Base-by-base conservation (phyloP, 1,140 invertebrate species). In the Philotrypesis tridentata region DNA sequence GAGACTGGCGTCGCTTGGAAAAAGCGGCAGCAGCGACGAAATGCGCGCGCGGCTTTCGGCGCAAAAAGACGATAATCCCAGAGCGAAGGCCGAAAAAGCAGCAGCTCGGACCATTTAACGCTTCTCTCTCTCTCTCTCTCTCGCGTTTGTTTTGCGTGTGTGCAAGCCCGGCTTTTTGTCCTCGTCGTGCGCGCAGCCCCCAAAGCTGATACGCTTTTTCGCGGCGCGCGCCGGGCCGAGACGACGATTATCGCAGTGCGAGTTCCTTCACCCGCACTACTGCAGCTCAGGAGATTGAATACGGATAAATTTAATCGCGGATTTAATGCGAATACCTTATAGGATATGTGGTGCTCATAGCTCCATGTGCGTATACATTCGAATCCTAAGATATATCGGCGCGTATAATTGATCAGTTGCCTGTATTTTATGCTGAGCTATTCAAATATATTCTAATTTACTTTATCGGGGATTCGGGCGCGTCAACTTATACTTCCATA, bases 11-110 rank as follows among this genome's bases (percentile, higher is more conserved):
- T 29, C 63, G 48, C 14, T 23, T 21, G 27, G 43, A 74, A 74
- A 74, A 74, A 74, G 72, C 43, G 21, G 71, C 40, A 74, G 72
- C 43, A 29, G 71, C 40, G 27, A 29, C 60, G 71, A 73, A 73
- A 60, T 17, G 48, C 23, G 8, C 33, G 33, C 33, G 33, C 33
- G 23, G 12, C 37, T n/a, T n/a, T n/a, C 7, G n/a, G 23, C 23
- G 71, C 73, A 75, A 75, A 63, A 75, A 73, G 43, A 75, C 21
- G 55, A 37, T 63, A 75, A 75, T 75, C 73, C 73, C 29, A 60
- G 23, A 29, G 40, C 31, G 27, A 74, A 74, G 17, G 3, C 12
- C 21, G 29, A 61, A 63, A 75, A 75, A 61, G 0, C 21, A 61
- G 0, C 21, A 55, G 71, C 43, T 29, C 17, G 9, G 43, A 73